These are phyloP conservation scores for Hippotragus niger DNA, from an alignment of 2,113 vertebrate species.

Conservation along the genomic window DNA sequence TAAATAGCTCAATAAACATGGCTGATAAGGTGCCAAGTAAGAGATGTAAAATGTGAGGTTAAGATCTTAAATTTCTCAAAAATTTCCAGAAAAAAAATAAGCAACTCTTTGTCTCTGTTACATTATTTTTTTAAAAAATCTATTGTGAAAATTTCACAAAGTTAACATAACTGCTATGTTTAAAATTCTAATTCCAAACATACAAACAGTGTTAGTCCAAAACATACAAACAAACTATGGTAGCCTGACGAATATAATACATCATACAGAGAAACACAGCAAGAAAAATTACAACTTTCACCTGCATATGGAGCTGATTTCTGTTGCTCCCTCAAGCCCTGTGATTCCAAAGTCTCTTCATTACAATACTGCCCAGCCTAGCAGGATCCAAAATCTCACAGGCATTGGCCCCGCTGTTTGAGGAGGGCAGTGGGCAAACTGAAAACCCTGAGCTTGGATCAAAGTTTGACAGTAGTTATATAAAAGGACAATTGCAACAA, in stretches of 20 bases:
- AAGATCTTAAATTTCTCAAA: slow-evolving; percentile 24
- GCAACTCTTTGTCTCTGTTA: not conserved
- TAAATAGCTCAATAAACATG: not conserved
- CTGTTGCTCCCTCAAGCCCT: not conserved
- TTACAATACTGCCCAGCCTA: not conserved
- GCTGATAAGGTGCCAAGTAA: not conserved
- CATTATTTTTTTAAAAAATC: not conserved
- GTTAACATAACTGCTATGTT: not conserved
- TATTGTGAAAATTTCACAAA: not conserved
- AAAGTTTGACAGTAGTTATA: not conserved
- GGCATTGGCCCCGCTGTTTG: not conserved
- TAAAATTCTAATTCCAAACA: slow-evolving; percentile 34
- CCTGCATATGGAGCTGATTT: not conserved
- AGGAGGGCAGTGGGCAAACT: not conserved
- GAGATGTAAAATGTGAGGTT: not conserved
- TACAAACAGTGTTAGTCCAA: not conserved
- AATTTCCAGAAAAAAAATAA: not conserved
- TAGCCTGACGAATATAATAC: not conserved
- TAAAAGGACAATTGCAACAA: not conserved
- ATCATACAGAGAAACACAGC: not conserved
- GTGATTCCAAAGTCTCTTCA: not conserved
- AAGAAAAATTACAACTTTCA: not conserved
- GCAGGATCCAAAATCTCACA: not conserved
- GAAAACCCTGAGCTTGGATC: not conserved
- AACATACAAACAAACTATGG: not conserved